phyloP scores from a whole-genome alignment of 2,888 invertebrate genomes.

The Eretmocerus hayati region DNA sequence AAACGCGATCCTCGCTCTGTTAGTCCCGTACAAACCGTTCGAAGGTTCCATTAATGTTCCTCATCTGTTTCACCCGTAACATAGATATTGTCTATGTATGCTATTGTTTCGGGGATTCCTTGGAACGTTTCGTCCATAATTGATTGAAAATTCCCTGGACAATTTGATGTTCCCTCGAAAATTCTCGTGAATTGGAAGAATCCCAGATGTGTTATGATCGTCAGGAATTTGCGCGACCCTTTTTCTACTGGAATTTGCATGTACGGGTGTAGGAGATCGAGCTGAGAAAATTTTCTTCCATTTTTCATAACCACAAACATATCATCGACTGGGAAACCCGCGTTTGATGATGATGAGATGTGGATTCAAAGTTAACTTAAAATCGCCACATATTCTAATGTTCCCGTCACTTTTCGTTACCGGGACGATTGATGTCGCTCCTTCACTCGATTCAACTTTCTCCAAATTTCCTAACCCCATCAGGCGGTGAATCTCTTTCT shows the following conservation, averaged over 20 bases:
- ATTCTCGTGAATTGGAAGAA: background rate
- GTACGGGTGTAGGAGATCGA: conserved; percentile 12
- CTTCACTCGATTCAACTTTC: conserved; percentile 1
- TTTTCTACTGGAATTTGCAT: conserved; percentile 20
- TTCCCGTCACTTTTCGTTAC: conserved; percentile 4
- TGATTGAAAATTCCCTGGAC: background rate
- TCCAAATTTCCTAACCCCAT: conserved; percentile 2
- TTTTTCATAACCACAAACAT: conserved; percentile 11
- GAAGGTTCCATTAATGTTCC: background rate
- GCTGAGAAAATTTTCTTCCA: conserved; percentile 9
- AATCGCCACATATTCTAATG: background rate
- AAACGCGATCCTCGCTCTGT: background rate
- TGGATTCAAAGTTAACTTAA: conserved; percentile 1
- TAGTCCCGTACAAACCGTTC: background rate
- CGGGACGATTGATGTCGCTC: conserved; percentile 7
- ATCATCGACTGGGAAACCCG: conserved; percentile 8
- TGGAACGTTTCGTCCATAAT: background rate
- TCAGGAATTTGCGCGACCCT: conserved; percentile 6
- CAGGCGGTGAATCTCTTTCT: background rate
- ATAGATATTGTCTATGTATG: background rate
- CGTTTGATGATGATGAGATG: background rate
- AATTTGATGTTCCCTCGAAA: background rate
- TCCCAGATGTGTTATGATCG: background rate
- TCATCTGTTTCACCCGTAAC: background rate
- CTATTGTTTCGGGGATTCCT: background rate